phyloP scores from a whole-genome alignment of 2,797 vertebrate species.

The Gambusia yucatana region DNA sequence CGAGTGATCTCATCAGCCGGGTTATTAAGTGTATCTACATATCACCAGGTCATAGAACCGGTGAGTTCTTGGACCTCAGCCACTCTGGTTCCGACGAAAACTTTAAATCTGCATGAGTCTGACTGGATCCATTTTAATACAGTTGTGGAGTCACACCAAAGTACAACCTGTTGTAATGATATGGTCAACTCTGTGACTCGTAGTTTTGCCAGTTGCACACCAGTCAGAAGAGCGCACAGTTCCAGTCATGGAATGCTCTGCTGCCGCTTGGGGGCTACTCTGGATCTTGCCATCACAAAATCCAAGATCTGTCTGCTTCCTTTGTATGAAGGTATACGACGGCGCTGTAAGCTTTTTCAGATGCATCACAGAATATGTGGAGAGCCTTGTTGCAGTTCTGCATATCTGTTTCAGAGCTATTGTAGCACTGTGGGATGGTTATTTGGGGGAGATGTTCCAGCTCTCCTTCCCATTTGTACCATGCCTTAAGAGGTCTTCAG shows the following conservation, averaged over 20 bases:
- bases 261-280: not conserved
- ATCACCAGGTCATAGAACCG: too few relatives aligned
- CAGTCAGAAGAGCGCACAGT: not conserved
- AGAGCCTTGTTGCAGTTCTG: not conserved
- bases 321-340: too few relatives aligned
- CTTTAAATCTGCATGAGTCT: conserved; percentile 1
- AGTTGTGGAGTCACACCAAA: not conserved
- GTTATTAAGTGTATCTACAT: too few relatives aligned
- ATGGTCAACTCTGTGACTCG: not conserved
- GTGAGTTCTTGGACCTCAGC: too few relatives aligned
- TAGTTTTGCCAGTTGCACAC: not conserved
- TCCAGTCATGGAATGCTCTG: not conserved
- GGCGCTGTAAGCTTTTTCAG: too few relatives aligned
- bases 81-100: not conserved
- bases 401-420: not conserved
- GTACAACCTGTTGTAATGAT: not conserved
- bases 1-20: too few relatives aligned
- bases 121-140: not conserved
- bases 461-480: too few relatives aligned
- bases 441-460: not conserved
- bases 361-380: not conserved
- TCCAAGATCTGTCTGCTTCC: too few relatives aligned
- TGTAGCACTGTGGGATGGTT: not conserved
- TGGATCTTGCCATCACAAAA: not conserved
- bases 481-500: too few relatives aligned